Base-by-base conservation (phyloP, 2,113 vertebrate genomes). In the Otolemur garnettii region DNA sequence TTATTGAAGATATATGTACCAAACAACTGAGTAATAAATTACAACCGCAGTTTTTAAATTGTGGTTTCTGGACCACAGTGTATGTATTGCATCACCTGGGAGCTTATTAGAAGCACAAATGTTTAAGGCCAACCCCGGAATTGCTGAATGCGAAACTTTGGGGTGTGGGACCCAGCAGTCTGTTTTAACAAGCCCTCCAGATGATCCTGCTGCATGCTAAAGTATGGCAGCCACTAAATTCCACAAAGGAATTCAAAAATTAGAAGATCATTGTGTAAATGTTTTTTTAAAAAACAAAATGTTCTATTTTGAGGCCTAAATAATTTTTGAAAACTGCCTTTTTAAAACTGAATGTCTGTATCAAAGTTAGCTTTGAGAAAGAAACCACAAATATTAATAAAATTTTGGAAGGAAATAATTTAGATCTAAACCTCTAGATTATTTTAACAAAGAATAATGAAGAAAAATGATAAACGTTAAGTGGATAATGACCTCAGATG, bases 41-140 rank as follows among this genome's bases (percentile, higher is more conserved):
- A 26, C 28, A 77, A 19, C 1, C 7, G 50, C 30, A 26, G 64
- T 86, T 91, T 90, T 93, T 59, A 94, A 95, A 82, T 96, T 91
- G 79, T 92, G 55, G 10, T 82, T 85, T 95, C 88, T 95, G 77
- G 30, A 68, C 82, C 50, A 75, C 26, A 28, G 62, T 64, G 26
- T 64, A 68, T 68, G 13, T 6, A 68, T 68, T 28, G 24, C 26
- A 90, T 90, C 93, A 93, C 91, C 86, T 94, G 94, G 94, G 97
- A 97, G 92, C 91, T 96, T 96, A 96, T 91, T 97, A 97, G 96
- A 85, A 86, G 72, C 74, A 91, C 72, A 83, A 5, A 83, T 68
- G 74, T 96, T 95, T 86, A 95, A 79, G 93, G 87, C 11, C 83
- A 95, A 57, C 62, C 80, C 57, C 87, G 91, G 50, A 94, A 95